Base-by-base conservation (phyloP, 2,113 vertebrate species). In the Lepus europaeus region DNA sequence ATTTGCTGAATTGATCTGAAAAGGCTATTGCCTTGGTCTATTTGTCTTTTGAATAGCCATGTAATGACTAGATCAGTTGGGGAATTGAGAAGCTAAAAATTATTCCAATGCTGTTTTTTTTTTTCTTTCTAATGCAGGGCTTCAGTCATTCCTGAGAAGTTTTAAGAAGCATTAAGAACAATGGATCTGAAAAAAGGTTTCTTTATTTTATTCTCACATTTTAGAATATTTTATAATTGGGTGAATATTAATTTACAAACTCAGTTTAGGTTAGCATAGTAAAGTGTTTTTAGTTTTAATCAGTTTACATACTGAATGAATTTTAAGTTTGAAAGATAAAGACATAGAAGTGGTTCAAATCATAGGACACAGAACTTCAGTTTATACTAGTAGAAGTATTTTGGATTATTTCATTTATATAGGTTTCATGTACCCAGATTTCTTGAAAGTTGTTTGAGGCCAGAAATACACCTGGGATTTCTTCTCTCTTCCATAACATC, bases 241-340 rank as follows among this genome's bases (percentile, higher is more conserved):
- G 19, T 72, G 68, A 90, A 77, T 63, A 86, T 9, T 74, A 69
- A 87, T 69, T 90, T 94, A 90, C 64, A 83, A 27, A 36, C 17
- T 90, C 23, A 20, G 3, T 81, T 89, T 91, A 78, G 4, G 7
- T 89, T 94, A 87, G 87, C 31, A 94, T 12, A 29, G 56, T 80
- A 83, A 80, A 45, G 8, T 59, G 13, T 9, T 33, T 79, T 87
- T 82, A 68, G 11, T 66, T 25, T 49, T 39, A 80, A 53, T 89
- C 53, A 20, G 11, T 93, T 74, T 79, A 19, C 20, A 74, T 70
- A 69, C 10, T 63, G 23, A 87, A 87, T 63, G 31, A 12, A 16
- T 33, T 78, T 90, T 70, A 86, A 39, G 20, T 33, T 70, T 74
- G 70, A 90, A 82, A 70, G 39, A 36, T 69, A 59, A 86, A 45